Percentiles rank a stretch among this genome's conserved stretches.
Evolutionary conservation across 2,888 invertebrate genomes (phyloP).

Genomic region (Busseola fusca): DNA sequence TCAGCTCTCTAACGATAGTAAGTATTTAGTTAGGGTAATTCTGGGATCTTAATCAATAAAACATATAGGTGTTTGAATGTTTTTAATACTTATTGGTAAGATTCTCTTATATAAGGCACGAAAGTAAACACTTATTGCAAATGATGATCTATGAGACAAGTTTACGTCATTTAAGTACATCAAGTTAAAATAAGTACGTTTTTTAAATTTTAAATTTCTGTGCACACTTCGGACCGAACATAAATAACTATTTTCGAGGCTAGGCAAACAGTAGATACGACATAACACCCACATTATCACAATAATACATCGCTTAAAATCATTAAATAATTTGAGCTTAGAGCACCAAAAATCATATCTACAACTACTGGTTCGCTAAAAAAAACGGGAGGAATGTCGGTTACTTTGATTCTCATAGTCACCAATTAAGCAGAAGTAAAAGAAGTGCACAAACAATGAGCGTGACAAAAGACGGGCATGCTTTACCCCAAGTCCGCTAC

Average conservation of each 20-base stretch:
- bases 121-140: not conserved
- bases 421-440: not conserved
- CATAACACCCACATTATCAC: not conserved
- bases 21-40: not conserved
- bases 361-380: not conserved
- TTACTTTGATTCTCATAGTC: not conserved
- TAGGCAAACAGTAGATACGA: not conserved
- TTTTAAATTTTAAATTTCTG: not conserved
- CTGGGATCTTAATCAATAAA: not conserved
- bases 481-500: no score
- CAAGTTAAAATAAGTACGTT: not conserved
- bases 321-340: not conserved
- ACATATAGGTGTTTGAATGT: constrained; percentile 5
- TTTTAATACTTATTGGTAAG: constrained; percentile 37
- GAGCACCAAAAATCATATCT: constrained; percentile 1
- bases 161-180: constrained; percentile 11
- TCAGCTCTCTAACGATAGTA: not conserved
- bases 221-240: not conserved
- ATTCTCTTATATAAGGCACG: constrained; percentile 22
- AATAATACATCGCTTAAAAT: not conserved
- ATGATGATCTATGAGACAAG: not conserved
- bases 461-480: not conserved
- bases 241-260: not conserved
- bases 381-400: not conserved
- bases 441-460: not conserved